phyloP scores from a whole-genome alignment of 2,113 vertebrate species.

The Myotis brandtii region DNA sequence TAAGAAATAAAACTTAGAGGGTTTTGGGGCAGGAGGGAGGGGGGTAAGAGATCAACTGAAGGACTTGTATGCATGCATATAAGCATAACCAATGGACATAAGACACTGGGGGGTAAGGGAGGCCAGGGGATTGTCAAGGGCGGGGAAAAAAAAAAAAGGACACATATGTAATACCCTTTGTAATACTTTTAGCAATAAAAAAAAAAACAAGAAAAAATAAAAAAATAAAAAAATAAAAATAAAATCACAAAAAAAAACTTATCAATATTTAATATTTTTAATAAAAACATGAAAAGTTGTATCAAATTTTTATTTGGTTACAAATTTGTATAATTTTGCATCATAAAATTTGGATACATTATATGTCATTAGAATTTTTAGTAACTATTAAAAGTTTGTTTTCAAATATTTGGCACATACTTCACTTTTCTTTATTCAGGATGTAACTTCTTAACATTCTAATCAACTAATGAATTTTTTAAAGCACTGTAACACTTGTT shows the following conservation, averaged over 20 bases:
- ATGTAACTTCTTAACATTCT: neutral
- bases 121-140: too few relatives aligned
- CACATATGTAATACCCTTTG: too few relatives aligned
- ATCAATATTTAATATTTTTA: slow-evolving; percentile 34
- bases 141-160: too few relatives aligned
- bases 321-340: rapidly evolving
- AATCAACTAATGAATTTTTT: neutral
- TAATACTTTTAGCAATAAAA: too few relatives aligned
- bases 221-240: too few relatives aligned
- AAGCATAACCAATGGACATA: too few relatives aligned
- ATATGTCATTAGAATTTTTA: neutral
- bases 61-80: too few relatives aligned
- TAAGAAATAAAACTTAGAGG: slow-evolving; percentile 60
- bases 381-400: neutral
- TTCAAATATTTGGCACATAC: neutral
- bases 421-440: neutral
- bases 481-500: neutral
- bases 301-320: neutral
- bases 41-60: too few relatives aligned
- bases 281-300: slow-evolving; percentile 9
- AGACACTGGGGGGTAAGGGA: too few relatives aligned
- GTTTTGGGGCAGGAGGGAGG: too few relatives aligned
- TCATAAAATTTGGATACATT: neutral
- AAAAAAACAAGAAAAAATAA: too few relatives aligned
- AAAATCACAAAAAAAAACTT: slow-evolving; percentile 64